phyloP scores from a whole-genome alignment of 2,113 vertebrate species.

The Oostethus manadensis region DNA sequence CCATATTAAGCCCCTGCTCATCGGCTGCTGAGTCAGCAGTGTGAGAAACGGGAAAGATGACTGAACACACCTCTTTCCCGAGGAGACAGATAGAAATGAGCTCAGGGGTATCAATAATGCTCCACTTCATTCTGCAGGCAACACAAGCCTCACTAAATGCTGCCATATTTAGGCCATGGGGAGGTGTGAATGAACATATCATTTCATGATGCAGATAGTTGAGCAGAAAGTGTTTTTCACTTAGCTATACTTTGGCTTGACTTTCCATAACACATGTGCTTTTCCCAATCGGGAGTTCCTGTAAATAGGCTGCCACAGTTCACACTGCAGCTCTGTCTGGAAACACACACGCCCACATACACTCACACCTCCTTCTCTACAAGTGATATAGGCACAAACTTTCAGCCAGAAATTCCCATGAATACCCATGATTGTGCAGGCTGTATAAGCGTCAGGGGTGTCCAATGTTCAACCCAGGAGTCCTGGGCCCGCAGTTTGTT shows the following conservation, averaged over 20 bases:
- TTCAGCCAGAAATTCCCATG: neutral
- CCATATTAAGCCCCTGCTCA: slow-evolving; percentile 35
- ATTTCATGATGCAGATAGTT: slow-evolving; percentile 17
- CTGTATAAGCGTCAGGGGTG: neutral
- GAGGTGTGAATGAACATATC: slow-evolving; percentile 24
- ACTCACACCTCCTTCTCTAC: neutral
- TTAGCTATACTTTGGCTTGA: slow-evolving; percentile 22
- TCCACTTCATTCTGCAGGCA: slow-evolving; percentile 21
- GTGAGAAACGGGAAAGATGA: slow-evolving; percentile 31
- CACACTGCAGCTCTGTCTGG: slow-evolving; percentile 27
- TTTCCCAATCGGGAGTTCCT: slow-evolving; percentile 30
- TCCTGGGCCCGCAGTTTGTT: too few species aligned
- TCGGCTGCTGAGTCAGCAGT: slow-evolving; percentile 61
- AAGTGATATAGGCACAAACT: slow-evolving; percentile 18
- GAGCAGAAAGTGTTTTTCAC: slow-evolving; percentile 1
- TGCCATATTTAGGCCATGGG: slow-evolving; percentile 30
- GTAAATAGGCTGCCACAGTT: slow-evolving; percentile 59
- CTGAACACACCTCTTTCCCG: slow-evolving; percentile 33
- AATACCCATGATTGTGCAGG: neutral
- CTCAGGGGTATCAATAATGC: slow-evolving; percentile 54
- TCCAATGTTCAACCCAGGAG: neutral
- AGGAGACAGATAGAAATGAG: slow-evolving; percentile 50
- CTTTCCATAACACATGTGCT: slow-evolving; percentile 34
- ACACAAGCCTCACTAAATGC: slow-evolving; percentile 41
- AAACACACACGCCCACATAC: slow-evolving; percentile 16